Evolutionary conservation across 2,113 vertebrate species (phyloP), one percentile per base, ranked within the genome.

Genomic region (Tachuris rubrigastra): DNA sequence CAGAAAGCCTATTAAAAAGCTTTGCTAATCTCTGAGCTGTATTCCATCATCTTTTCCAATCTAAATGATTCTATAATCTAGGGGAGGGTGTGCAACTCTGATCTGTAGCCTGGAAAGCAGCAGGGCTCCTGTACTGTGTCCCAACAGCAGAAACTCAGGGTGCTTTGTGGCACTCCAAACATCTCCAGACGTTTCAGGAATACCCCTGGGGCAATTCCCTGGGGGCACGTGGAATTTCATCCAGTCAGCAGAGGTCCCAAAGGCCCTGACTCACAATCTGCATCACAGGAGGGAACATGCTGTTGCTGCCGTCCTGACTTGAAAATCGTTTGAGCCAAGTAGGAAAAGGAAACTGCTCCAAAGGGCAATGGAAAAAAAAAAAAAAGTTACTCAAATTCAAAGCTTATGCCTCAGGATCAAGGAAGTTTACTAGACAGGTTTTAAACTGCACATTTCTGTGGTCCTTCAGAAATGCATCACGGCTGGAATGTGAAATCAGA

Each of bases 401-500:
- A 96, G 96, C n/a, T 50, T 97, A 85, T 97, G 97, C 95, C 86
- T 77, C 47, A 53, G 50, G 94, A 94, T 91, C 59, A 44, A 92
- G 97, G 97, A 97, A 97, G 94, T 96, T 95, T 96, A 92, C 90
- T 80, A 96, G 97, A 95, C 94, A 59, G 96, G 91, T 96, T 95
- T 93, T 89, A 76, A 96, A 93, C 91, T 30, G 77, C 85, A 89
- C 96, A 96, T 97, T 97, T 95, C 93, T 68, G 80, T 28, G 89
- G 95, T 95, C 94, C 92, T 94, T 93, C 41, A 65, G 84, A 96
- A 87, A 95, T 93, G 78, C 65, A 31, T 92, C 71, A 33, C 71
- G 94, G 79, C 86, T 97, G 95, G 98, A 97, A 98, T 96, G 96
- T 95, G 98, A 96, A 97, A 96, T 92, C 65, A 92, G 93, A 78